Evolutionary conservation across 1,140 invertebrate genomes (phyloP), one percentile per base, ranked within the genome.

Genomic region (Brachionus sp.): DNA sequence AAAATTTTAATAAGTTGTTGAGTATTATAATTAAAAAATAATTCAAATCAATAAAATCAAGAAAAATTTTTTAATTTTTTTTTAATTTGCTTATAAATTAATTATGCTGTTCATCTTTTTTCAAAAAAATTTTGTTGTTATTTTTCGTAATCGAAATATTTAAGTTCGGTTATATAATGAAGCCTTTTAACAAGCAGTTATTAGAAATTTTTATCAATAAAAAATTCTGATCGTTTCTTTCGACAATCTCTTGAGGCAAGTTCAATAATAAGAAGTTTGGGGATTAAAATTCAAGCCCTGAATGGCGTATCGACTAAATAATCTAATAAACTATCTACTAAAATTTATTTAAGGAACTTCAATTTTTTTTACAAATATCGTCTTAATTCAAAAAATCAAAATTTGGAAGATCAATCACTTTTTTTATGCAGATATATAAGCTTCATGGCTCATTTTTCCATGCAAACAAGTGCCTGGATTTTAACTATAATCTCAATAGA

Each of bases 331-430:
- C 6, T 37, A 75, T 0, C 10, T 75, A 23, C 39, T 77, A 39
- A 77, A 44, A 42, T 80, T 80, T 33, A 42, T 80, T 80, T 35
- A 23, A 80, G 77, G 77, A 80, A 80, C 25, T 80, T 80, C 29
- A 80, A 80, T 42, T 80, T 80, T 66, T 80, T 80, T 80, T 80
- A 80, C 50, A 80, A 80, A 80, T 80, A 80, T 66, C 77, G 37
- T 19, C 50, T 80, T 1, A 80, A 66, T n/a, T 39, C 50, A 12
- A n/a, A 57, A 66, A 62, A 80, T 23, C 50, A 57, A 66, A 80
- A 80, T 33, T 42, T 80, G 37, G 77, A 80, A 50, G 62, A 80
- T 35, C 77, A 80, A 35, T 62, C 50, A 4, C 39, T 80, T 19
- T 80, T 80, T 66, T 66, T 80, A 39, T 80, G 77, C 77, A 80